Evolutionary conservation across 2,797 vertebrate genomes (phyloP), one percentile per base, ranked within the genome.

Genomic region (Amblyopsis hoosieri): DNA sequence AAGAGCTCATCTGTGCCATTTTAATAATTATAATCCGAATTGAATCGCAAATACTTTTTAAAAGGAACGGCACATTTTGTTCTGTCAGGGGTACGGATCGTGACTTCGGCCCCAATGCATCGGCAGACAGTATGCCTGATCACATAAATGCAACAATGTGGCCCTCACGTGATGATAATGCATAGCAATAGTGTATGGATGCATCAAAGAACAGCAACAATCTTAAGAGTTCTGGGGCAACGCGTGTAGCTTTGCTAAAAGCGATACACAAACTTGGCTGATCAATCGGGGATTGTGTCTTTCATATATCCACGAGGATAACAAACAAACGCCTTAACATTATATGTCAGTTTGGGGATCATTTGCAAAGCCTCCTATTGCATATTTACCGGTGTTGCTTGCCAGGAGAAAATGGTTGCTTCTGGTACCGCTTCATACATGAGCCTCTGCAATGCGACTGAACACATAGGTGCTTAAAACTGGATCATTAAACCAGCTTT

Each of bases 401-500:
- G 79, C 82, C 66, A 75, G 75, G 74, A 87, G 89, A 91, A 93
- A 93, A 93, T 91, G 90, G 90, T 93, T 67, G 82, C 85, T 89
- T 79, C 64, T 82, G 67, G 46, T 75, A 71, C 78, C 80, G 81
- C 81, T 87, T 84, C 82, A 83, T 83, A 81, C 84, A 84, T 85
- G 84, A 88, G 80, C 89, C 90, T 87, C 90, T 87, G 92, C 92
- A 93, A 93, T 93, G 92, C 90, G 90, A 89, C 92, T 92, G 82
- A 71, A 84, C 65, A 66, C 71, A 75, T 72, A 64, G 69, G 62
- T 71, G 75, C 60, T 61, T 71, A 58, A 77, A 75, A 63, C 11
- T 7, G 62, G 51, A 64, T 57, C 73, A 13, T 58, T 47, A 57
- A 37, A 45, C 67, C 57, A 14, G 46, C 70, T 59, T 47, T 55